Base-by-base conservation (phyloP, 2,888 invertebrate genomes). In the Rhogogaster chlorosoma region DNA sequence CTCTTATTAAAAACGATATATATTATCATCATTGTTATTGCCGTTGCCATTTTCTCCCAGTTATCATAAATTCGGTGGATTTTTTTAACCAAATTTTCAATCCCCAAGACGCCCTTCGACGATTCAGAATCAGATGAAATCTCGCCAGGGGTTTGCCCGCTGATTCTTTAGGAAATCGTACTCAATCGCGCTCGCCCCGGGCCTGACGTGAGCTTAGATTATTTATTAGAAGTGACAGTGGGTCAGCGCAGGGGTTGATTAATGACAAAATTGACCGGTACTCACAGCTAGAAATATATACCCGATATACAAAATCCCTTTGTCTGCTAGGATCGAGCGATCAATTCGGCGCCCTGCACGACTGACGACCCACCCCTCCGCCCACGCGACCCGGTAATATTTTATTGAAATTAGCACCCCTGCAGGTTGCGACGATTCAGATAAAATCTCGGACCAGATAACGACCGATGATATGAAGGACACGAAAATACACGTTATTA, bases 381-480 rank as follows among this genome's bases (percentile, higher is more conserved):
- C 45, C n/a, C 75, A 77, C 75, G 75, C 75, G 42, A 77, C 29
- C 12, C 49, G 75, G 49, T 77, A 49, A 77, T 77, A 77, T 77
- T 77, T 77, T 29, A 77, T 71, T 71, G 42, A 77, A 77, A 77
- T 77, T 77, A 77, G 49, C 12, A 32, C 32, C 36, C 22, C 70
- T 26, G 64, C 10, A 10, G 26, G 12, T 64, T 26, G 10, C 26
- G 29, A 22, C 26, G 10, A 26, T 61, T 26, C 61, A 10, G 61
- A 3, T 6, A 61, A 61, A 12, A 26, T 26, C 22, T 26, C 1
- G 9, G 26, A 26, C 26, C 61, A 26, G 61, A 26, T 61, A 45
- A 45, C 45, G 45, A 45, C 15, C 12, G 45, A 45, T 45, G 45
- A 45, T 45, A 45, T 15, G 45, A 45, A 45, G 45, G 45, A 45